Percentiles rank a stretch among this genome's conserved stretches.
Evolutionary conservation across 2,888 invertebrate species (phyloP).

Genomic region (Fissipunctia ypsillon): DNA sequence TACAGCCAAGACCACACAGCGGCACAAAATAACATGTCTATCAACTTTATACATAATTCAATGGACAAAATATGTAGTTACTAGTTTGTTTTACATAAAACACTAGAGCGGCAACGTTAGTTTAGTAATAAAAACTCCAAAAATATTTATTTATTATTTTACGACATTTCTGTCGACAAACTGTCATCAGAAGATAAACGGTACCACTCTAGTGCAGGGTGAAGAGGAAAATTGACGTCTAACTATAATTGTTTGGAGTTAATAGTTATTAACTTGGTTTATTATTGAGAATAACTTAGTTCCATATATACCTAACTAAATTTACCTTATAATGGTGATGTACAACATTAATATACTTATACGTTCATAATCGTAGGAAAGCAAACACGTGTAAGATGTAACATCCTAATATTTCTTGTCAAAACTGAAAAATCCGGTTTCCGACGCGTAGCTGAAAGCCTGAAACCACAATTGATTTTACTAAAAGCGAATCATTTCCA

Average conservation of each 20-base stretch:
- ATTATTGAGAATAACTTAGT: neutral
- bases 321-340: neutral
- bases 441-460: no score
- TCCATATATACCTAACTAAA: neutral
- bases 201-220: slow-evolving; percentile 33
- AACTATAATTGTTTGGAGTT: neutral
- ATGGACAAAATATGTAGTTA: slow-evolving; percentile 5
- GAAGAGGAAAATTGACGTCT: slow-evolving; percentile 20
- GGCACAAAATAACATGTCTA: neutral
- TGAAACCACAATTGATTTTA: neutral
- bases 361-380: neutral
- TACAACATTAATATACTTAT: no score
- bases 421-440: neutral
- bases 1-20: neutral
- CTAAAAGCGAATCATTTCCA: neutral
- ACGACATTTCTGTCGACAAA: slow-evolving; percentile 63
- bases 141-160: slow-evolving; percentile 55
- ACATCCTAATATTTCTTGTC: neutral
- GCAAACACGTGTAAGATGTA: neutral
- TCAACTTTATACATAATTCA: slow-evolving; percentile 11
- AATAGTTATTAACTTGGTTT: neutral
- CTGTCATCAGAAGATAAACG: slow-evolving; percentile 49
- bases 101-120: slow-evolving; percentile 17
- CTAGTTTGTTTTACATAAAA: slow-evolving; percentile 7
- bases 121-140: slow-evolving; percentile 34